Evolutionary conservation across 2,797 vertebrate species (phyloP).

Genomic region (Dendrocincla fuliginosa): DNA sequence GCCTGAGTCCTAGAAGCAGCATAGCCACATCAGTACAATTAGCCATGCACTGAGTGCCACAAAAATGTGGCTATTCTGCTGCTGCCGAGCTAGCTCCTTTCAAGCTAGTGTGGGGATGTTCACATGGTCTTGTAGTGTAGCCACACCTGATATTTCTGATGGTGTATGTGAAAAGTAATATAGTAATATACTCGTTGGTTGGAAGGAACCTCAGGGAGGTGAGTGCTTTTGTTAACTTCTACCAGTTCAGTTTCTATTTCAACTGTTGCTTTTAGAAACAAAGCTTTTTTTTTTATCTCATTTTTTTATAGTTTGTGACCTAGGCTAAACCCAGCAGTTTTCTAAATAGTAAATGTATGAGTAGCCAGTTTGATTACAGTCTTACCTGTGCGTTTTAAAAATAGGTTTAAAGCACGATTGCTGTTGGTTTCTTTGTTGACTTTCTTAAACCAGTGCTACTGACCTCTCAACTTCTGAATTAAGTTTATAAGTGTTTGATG

Average conservation of each 20-base stretch:
- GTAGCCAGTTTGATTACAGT: neutral
- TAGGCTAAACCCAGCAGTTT: neutral
- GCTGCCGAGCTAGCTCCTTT: neutral
- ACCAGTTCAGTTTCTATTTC: neutral
- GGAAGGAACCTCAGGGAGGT: neutral
- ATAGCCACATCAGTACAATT: neutral
- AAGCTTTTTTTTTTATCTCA: neutral
- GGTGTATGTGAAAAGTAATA: neutral
- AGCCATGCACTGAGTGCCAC: neutral
- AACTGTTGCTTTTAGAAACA: neutral
- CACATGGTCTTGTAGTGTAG: neutral
- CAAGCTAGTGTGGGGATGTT: rapidly evolving
- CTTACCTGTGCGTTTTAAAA: neutral
- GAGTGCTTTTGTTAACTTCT: neutral
- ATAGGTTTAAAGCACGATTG: neutral
- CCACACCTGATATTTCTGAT: neutral
- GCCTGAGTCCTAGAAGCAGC: neutral
- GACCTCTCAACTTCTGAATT: neutral
- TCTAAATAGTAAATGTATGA: neutral
- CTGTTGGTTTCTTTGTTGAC: neutral
- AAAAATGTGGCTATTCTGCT: neutral
- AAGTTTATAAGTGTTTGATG: neutral
- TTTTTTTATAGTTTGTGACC: neutral
- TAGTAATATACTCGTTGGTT: neutral
- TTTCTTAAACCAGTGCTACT: neutral